Evolutionary conservation across 2,888 invertebrate species (phyloP), one percentile per base, ranked within the genome.

Genomic region (Ophioninae sp.): DNA sequence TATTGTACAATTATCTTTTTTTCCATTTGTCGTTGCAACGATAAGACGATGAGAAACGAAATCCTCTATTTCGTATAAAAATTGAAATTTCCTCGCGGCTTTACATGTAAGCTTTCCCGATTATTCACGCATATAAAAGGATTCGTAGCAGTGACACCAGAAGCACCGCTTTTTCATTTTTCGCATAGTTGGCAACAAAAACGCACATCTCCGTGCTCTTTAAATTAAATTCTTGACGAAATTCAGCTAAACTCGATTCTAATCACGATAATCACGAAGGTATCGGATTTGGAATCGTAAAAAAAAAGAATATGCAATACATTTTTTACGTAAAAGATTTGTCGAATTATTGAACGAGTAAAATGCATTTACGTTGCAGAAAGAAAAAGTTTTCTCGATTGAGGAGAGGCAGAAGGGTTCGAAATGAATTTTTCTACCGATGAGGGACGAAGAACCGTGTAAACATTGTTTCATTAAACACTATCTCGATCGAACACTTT

Each of bases 31-130:
- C 30, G 81, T 85, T 82, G 74, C 85, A 8, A 44, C 10, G n/a
- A 41, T 59, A 84, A 84, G 69, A 68, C 30, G 76, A 69, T 75
- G 85, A 82, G 78, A 75, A 73, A 61, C 63, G 58, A 69, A 74
- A 74, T 67, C 6, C 23, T 63, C 37, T 80, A 71, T 80, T 82
- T 69, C 51, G 22, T 67, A 80, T 78, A 80, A 73, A 79, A 69
- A 65, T 37, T 44, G 9, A 23, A 76, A 71, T 63, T 9, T 9
- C 20, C 65, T n/a, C 13, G 64, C 59, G 64, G 30, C 23, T 65
- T 9, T 37, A 6, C 17, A 73, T 13, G 44, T 39, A 72, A 72
- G 72, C 68, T 71, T 37, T 22, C 74, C 69, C 41, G 30, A 58
- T 71, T 65, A 41, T 77, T 68, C 41, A n/a, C 17, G 6, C 39